Conservation (phyloP, 2,888 invertebrate species). For the Caenorhabditis doughertyi region DNA sequence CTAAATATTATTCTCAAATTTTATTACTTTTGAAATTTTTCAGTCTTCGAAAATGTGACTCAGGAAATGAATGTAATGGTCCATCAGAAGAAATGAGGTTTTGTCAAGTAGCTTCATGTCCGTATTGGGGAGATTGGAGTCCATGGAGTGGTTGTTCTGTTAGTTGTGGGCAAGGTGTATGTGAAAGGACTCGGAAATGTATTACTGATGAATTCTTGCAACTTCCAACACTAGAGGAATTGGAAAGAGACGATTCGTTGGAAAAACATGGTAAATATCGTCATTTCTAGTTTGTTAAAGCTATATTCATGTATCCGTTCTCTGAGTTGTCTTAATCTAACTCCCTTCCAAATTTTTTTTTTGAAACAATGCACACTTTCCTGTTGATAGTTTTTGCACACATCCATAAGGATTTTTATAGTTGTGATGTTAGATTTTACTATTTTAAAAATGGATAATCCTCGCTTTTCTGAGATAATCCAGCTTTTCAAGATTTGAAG, state of each 20-base stretch:
- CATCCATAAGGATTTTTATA: too few relatives aligned
- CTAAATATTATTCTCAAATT: not conserved
- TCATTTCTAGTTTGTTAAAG: too few relatives aligned
- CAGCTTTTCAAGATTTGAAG: too few relatives aligned
- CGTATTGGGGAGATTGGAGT: conserved; percentile 75
- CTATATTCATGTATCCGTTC: too few relatives aligned
- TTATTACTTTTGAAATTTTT: conserved; percentile 1
- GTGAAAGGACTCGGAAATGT: conserved; percentile 71
- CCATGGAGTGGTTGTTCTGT: conserved; percentile 76
- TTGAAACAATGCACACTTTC: too few relatives aligned
- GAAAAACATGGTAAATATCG: conserved; percentile 54
- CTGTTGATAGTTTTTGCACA: too few relatives aligned
- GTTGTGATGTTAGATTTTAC: too few relatives aligned
- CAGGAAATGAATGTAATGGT: conserved; percentile 62
- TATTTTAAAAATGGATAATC: too few relatives aligned
- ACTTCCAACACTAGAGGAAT: conserved; percentile 70
- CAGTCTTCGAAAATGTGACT: conserved; percentile 67
- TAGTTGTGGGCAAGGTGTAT: conserved; percentile 73
- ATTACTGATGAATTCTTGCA: conserved; percentile 74
- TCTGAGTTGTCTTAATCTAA: too few relatives aligned
- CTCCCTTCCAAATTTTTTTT: too few relatives aligned
- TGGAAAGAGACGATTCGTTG: conserved; percentile 67
- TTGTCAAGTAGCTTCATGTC: conserved; percentile 74
- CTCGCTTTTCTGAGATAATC: too few relatives aligned
- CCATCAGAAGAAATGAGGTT: conserved; percentile 68